These are phyloP conservation scores for Stegana nigrithorax DNA, from an alignment of 2,888 invertebrate species.

Conservation along the genomic window DNA sequence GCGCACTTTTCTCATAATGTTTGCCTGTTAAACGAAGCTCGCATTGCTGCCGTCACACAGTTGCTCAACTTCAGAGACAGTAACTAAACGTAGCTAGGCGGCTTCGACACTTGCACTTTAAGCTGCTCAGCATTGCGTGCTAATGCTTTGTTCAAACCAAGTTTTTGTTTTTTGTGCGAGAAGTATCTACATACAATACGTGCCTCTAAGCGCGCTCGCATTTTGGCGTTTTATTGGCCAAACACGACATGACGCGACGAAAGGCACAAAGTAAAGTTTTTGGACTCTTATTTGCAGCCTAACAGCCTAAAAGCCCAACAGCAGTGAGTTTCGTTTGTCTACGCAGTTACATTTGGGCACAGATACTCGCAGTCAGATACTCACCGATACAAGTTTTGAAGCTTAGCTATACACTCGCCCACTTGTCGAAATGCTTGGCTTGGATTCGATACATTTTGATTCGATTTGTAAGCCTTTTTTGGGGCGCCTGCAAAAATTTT, in stretches of 20 bases:
- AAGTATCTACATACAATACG: neutral
- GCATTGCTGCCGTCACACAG: too few species aligned
- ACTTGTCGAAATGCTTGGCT: neutral
- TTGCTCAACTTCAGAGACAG: too few species aligned
- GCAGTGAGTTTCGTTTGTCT: neutral
- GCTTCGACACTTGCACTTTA: too few species aligned
- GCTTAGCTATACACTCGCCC: too few species aligned
- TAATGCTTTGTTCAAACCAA: slow-evolving; percentile 47
- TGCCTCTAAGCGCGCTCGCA: neutral
- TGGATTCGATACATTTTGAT: neutral
- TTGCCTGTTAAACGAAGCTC: too few species aligned
- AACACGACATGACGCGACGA: too few species aligned
- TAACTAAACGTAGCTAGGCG: too few species aligned
- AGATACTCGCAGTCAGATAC: neutral
- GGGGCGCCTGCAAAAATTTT: slow-evolving; percentile 10
- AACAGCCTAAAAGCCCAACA: too few species aligned
- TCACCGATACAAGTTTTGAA: too few species aligned
- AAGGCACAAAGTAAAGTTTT: too few species aligned
- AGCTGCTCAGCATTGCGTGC: slow-evolving; percentile 25
- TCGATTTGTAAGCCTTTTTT: slow-evolving; percentile 6
- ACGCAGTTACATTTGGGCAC: neutral
- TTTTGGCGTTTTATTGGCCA: neutral
- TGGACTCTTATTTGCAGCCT: neutral
- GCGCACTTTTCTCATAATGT: too few species aligned
- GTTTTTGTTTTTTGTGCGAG: too few species aligned